Evolutionary conservation across 2,888 invertebrate genomes (phyloP).

Genomic region (Gonocerus acuteangulatus): DNA sequence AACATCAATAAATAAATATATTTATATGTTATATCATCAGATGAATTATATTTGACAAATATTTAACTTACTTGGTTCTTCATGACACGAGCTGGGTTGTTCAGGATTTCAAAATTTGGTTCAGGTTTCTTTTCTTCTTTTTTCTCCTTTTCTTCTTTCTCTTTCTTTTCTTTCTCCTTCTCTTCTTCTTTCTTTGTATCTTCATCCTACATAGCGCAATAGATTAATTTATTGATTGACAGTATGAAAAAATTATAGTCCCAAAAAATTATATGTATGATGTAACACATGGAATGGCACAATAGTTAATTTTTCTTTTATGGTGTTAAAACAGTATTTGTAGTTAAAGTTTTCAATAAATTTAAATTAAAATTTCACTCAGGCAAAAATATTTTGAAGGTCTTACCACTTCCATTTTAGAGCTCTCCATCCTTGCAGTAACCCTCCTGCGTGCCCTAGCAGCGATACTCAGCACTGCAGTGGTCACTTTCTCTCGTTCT

Average conservation of each 20-base stretch:
- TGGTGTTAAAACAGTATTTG: too few relatives aligned
- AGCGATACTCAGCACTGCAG: constrained; percentile 93
- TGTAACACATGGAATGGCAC: too few relatives aligned
- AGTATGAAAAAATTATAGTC: too few relatives aligned
- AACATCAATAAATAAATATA: too few relatives aligned
- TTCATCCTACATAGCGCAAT: constrained; percentile 40
- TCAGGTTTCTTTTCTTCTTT: constrained; percentile 77
- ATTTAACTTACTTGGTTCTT: constrained; percentile 59
- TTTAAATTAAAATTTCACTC: too few relatives aligned
- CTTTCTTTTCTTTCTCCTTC: constrained; percentile 44
- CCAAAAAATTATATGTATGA: neutral
- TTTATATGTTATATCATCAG: too few relatives aligned
- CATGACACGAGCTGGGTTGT: constrained; percentile 91
- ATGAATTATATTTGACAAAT: too few relatives aligned
- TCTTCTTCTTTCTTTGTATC: constrained; percentile 42
- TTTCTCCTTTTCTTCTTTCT: constrained; percentile 48
- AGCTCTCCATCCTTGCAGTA: constrained; percentile 40
- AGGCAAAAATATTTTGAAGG: too few relatives aligned
- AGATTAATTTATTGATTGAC: too few relatives aligned
- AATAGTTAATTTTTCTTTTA: too few relatives aligned
- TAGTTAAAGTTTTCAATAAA: too few relatives aligned
- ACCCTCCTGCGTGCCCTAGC: constrained; percentile 80
- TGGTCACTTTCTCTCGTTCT: constrained; percentile 93
- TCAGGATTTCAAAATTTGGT: constrained; percentile 80
- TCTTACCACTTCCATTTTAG: constrained; percentile 72